Base-by-base conservation (phyloP, 1,140 invertebrate species). In the Hycleus cichorii region DNA sequence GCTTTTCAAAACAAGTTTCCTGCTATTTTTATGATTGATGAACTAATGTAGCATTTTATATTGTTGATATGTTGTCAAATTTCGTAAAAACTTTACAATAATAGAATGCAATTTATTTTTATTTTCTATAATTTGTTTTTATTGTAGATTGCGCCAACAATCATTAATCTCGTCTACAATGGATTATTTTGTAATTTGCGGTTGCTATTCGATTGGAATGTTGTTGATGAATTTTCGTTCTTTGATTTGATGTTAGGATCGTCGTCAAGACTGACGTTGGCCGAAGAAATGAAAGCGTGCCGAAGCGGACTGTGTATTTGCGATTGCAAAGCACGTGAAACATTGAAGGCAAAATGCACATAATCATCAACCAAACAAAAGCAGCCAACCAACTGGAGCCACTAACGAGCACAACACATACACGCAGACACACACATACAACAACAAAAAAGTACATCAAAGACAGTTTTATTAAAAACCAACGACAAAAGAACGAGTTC, bases 391-490 rank as follows among this genome's bases (percentile, higher is more conserved):
- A 32, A 32, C 32, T 57, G 60, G 58, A 63, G 61, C 64, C 64
- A 66, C 66, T 66, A 66, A 65, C 66, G 64, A 68, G 64, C 62
- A 49, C 40, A 52, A 47, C 54, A 58, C 54, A 24, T 54, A 62
- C 61, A 59, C 54, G n/a, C n/a, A n/a, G n/a, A 47, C 40, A 25
- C 18, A 18, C 18, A 18, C 18, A 18, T 18, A 18, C 18, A 18
- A 18, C 18, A 18, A 32, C 32, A 4, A 32, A 7, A 32, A 32
- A 32, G 7, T 55, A 66, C 64, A 61, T 68, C 62, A 66, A 68
- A 68, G 64, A 62, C 39, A 46, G 66, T 66, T 68, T 67, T 62
- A 66, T 66, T 63, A 66, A 68, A 67, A 66, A 63, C 50, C 59
- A 32, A 32, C 26, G 45, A 56, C 60, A 62, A 68, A 68, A 65